phyloP scores from a whole-genome alignment of 2,113 vertebrate genomes.

The Esox niger region DNA sequence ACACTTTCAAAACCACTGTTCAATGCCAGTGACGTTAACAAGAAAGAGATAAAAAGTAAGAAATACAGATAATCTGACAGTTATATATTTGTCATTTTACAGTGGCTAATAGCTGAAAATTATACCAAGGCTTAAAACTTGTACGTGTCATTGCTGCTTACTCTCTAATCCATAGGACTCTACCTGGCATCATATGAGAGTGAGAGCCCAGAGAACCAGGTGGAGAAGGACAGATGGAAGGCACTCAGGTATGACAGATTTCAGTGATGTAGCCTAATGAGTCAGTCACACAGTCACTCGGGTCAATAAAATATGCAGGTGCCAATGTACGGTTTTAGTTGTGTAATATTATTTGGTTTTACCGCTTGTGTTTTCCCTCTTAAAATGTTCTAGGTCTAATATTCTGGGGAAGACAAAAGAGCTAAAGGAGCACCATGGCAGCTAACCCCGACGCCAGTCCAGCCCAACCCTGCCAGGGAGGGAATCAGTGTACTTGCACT shows the following conservation, averaged over 20 bases:
- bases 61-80: too few relatives aligned
- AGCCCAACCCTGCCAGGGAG: slow-evolving; percentile 12
- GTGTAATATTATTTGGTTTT: background rate
- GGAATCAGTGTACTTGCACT: slow-evolving; percentile 71
- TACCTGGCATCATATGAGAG: slow-evolving; percentile 97
- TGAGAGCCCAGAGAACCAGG: slow-evolving; percentile 97
- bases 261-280: too few relatives aligned
- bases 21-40: too few relatives aligned
- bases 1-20: too few relatives aligned
- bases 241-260: slow-evolving; percentile 83
- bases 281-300: background rate
- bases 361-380: background rate
- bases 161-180: slow-evolving; percentile 75
- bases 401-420: slow-evolving; percentile 82
- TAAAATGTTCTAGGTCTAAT: slow-evolving; percentile 74
- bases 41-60: too few relatives aligned
- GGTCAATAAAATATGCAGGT: background rate
- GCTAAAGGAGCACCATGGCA: slow-evolving; percentile 65
- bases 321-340: background rate
- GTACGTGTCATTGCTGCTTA: background rate
- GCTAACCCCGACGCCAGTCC: slow-evolving; percentile 61
- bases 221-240: slow-evolving; percentile 98
- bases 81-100: too few relatives aligned
- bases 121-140: too few relatives aligned
- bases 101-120: too few relatives aligned